phyloP scores from a whole-genome alignment of 2,797 vertebrate species.

The Cetoscarus ocellatus region DNA sequence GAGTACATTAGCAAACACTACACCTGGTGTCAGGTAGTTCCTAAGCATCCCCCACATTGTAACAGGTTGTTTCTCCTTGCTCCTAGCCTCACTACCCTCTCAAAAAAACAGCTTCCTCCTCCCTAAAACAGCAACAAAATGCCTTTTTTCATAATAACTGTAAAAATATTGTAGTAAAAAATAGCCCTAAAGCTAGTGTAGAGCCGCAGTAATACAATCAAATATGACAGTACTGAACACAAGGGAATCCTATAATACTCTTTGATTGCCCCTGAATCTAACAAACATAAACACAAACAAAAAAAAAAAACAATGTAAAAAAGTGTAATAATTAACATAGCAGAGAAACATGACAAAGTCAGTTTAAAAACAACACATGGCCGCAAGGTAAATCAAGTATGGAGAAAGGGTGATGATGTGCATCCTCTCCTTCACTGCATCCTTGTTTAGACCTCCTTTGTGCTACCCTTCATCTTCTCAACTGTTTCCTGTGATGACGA shows the following conservation, averaged over 20 bases:
- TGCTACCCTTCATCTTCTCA: slow-evolving; percentile 92
- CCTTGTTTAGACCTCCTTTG: slow-evolving; percentile 90
- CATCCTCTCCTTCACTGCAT: slow-evolving; percentile 64
- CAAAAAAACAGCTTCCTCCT: slow-evolving; percentile 46
- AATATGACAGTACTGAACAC: slow-evolving; percentile 82
- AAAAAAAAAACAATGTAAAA: slow-evolving; percentile 59
- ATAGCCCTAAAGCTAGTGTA: slow-evolving; percentile 70
- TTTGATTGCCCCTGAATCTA: slow-evolving; percentile 65
- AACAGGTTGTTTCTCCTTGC: slow-evolving; percentile 26
- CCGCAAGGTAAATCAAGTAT: slow-evolving; percentile 78
- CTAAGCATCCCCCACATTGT: slow-evolving; percentile 12
- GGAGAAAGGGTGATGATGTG: slow-evolving; percentile 61
- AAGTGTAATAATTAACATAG: slow-evolving; percentile 79
- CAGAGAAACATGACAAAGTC: slow-evolving; percentile 72
- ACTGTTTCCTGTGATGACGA: slow-evolving; percentile 88
- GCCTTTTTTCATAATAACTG: slow-evolving; percentile 52
- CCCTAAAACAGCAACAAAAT: slow-evolving; percentile 59
- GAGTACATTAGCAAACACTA: slow-evolving; percentile 14
- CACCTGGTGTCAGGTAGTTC: slow-evolving; percentile 19
- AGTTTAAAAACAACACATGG: slow-evolving; percentile 75
- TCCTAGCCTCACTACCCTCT: slow-evolving; percentile 20
- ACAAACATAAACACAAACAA: slow-evolving; percentile 75
- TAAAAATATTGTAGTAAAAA: slow-evolving; percentile 74
- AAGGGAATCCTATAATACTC: slow-evolving; percentile 67
- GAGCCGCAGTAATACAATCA: slow-evolving; percentile 78